Evolutionary conservation across 2,888 invertebrate species (phyloP).

Genomic region (Ormyrus labotus): DNA sequence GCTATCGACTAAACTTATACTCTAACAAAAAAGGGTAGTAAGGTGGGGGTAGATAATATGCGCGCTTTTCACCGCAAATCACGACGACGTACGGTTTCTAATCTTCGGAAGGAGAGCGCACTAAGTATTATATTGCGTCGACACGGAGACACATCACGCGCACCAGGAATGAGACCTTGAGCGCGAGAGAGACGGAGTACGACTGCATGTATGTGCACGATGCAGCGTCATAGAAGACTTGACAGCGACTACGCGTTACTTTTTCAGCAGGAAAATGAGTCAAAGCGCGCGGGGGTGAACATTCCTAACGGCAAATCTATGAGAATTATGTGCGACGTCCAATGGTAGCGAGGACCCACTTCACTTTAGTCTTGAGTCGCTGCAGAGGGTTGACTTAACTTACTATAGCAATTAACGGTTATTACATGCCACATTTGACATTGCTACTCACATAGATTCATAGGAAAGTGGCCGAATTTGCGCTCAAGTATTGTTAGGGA

Average conservation of each 20-base stretch:
- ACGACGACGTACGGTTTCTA: neutral
- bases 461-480: slow-evolving; percentile 15
- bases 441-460: slow-evolving; percentile 16
- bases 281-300: neutral
- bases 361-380: no score
- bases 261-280: slow-evolving; percentile 12
- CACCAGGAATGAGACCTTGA: slow-evolving; percentile 36
- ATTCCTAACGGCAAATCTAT: slow-evolving; percentile 5
- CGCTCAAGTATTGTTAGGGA: neutral
- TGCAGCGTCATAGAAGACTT: slow-evolving; percentile 2
- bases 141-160: slow-evolving; percentile 22
- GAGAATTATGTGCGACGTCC: neutral
- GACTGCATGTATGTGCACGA: no score
- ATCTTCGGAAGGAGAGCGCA: slow-evolving; percentile 1
- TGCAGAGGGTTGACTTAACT: no score
- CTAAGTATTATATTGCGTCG: slow-evolving; percentile 14
- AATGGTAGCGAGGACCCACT: neutral
- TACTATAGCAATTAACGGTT: no score
- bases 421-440: neutral
- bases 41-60: neutral
- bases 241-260: neutral
- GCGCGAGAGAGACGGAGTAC: neutral
- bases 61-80: neutral
- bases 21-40: no score
- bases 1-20: no score